phyloP scores from a whole-genome alignment of 2,113 vertebrate species.

The Lepidothrix coronata region DNA sequence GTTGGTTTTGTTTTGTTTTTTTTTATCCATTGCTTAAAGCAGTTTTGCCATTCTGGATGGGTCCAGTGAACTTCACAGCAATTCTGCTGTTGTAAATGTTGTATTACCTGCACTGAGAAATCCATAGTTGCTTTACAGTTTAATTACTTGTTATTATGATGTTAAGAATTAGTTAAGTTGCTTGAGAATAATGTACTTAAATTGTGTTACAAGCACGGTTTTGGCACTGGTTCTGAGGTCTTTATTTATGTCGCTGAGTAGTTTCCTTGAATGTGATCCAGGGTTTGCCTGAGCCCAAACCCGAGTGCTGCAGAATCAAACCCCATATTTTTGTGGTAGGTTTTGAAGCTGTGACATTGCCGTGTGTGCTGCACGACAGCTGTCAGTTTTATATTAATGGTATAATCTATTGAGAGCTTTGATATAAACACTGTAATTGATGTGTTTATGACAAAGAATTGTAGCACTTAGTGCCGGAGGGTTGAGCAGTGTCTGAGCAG shows the following conservation, averaged over 20 bases:
- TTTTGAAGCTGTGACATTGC: background rate
- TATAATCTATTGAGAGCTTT: background rate
- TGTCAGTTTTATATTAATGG: conserved; percentile 5
- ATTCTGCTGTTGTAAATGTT: background rate
- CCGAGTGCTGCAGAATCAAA: background rate
- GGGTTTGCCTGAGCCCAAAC: background rate
- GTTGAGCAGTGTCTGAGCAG: background rate
- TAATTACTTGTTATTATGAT: background rate
- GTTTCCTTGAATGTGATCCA: background rate
- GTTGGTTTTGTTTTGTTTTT: too few relatives aligned
- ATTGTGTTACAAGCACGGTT: background rate
- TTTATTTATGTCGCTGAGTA: background rate
- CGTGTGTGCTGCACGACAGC: background rate
- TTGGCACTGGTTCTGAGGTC: background rate
- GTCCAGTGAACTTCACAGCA: background rate
- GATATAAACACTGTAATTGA: background rate
- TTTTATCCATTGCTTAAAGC: background rate
- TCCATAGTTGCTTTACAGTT: background rate
- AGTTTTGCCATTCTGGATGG: too few relatives aligned
- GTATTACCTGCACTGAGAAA: background rate
- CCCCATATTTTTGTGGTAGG: background rate
- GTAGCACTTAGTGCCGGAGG: background rate
- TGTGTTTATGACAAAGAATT: conserved; percentile 14
- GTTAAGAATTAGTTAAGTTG: background rate
- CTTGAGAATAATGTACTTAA: background rate